These are phyloP conservation scores for Sminthopsis crassicaudata DNA, from an alignment of 2,113 vertebrate species.

Conservation along the genomic window DNA sequence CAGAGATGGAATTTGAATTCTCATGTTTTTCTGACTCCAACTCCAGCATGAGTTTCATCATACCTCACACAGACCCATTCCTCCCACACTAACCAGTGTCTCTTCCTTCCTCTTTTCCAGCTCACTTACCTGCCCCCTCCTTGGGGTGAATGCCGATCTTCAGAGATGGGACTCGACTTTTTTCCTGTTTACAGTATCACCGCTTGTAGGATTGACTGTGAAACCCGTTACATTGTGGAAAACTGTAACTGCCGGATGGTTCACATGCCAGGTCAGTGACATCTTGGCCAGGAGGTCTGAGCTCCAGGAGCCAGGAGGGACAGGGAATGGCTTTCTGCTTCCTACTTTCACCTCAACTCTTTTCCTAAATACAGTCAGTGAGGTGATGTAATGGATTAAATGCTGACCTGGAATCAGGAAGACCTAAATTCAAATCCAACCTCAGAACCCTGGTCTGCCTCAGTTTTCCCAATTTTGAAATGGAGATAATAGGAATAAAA, in stretches of 20 bases:
- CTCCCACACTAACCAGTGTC: slow-evolving; percentile 28
- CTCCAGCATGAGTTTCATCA: not conserved
- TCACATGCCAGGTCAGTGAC: slow-evolving; percentile 95
- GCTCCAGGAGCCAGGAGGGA: not conserved
- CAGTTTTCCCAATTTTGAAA: not conserved
- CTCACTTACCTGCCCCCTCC: slow-evolving; percentile 97
- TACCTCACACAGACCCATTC: no score
- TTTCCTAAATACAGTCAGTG: not conserved
- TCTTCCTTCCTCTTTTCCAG: slow-evolving; percentile 83
- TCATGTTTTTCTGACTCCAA: not conserved
- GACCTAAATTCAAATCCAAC: not conserved
- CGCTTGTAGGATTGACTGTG: slow-evolving; percentile 97
- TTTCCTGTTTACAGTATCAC: slow-evolving; percentile 98
- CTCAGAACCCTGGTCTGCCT: not conserved
- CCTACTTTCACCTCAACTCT: not conserved
- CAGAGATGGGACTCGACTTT: slow-evolving; percentile 93
- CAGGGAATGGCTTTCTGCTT: not conserved
- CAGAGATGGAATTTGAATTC: not conserved
- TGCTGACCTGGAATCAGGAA: not conserved
- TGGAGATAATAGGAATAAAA: not conserved
- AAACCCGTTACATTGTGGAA: slow-evolving; percentile 98
- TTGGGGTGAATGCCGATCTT: slow-evolving; percentile 96
- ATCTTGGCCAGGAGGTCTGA: fast-evolving
- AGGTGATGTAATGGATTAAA: not conserved
- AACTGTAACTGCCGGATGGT: slow-evolving; percentile 99